Base-by-base conservation (phyloP, 2,888 invertebrate genomes). In the Metellina segmentata region DNA sequence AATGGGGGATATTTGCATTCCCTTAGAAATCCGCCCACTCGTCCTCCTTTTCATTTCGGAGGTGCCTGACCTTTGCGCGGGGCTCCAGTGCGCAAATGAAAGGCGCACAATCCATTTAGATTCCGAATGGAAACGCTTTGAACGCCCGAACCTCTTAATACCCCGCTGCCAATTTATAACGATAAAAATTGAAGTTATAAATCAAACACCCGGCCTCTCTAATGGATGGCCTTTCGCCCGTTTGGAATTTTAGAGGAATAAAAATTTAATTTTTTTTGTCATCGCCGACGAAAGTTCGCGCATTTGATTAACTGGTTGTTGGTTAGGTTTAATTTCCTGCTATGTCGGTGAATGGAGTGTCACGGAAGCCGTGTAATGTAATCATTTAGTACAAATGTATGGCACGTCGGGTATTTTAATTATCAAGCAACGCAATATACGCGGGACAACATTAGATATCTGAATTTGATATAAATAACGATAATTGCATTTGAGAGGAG, bases 1-100 rank as follows among this genome's bases (percentile, higher is more conserved):
- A 7, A 6, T 19, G 52, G 52, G 71, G 82, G 72, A 71, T 75
- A 85, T 85, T 85, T 85, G 85, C 75, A 85, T 85, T 85, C 83
- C 53, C 71, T 53, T 82, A 49, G 74, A 74, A 74, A 74, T 85
- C 20, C 52, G 7, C 11, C 72, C 20, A 51, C 85, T 19, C 72
- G 51, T 72, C 52, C 48, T 11, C 13, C 48, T 51, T 11, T 11
- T 72, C 19, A 20, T 11, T 51, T 61, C 49, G 34, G 52, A 20
- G 52, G 20, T 79, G 79, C 79, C 61, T 61, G 79, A 79, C 61
- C 79, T 79, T 79, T 79, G 53, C 53, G 13, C 82, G 13, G 51
- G 34, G 34, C 51, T 16, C 13, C 34, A 13, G 16, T 82, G 82
- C 82, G 82, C 82, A 82, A 49, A 19, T 11, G 20, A 2, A 19